Evolutionary conservation across 2,797 vertebrate genomes (phyloP).

Genomic region (Ibycter americanus): DNA sequence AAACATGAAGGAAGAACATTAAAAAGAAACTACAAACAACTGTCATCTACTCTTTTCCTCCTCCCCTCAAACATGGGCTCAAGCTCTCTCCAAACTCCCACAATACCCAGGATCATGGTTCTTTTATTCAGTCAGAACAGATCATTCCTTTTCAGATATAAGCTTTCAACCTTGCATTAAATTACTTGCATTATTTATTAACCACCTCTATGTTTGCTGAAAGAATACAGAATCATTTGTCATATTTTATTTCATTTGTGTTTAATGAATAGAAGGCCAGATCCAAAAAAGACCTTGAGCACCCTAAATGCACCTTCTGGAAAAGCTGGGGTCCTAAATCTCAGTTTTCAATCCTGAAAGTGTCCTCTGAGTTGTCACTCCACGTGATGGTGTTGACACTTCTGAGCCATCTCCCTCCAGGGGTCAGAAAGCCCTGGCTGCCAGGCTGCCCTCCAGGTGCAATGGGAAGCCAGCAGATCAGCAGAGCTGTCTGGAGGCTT

Average conservation of each 20-base stretch:
- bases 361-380: background rate
- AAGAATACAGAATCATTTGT: background rate
- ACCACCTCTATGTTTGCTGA: background rate
- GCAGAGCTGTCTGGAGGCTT: background rate
- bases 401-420: background rate
- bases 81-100: background rate
- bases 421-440: background rate
- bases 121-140: background rate
- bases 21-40: background rate
- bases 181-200: constrained; percentile 14
- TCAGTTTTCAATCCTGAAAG: background rate
- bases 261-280: background rate
- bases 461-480: background rate
- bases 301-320: background rate
- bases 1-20: background rate
- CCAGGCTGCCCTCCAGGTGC: background rate
- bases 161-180: background rate
- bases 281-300: background rate
- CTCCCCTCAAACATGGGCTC: background rate
- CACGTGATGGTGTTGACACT: background rate
- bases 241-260: background rate
- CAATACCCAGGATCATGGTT: background rate
- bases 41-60: fast-evolving
- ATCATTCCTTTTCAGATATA: background rate
- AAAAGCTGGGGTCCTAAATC: background rate